Evolutionary conservation across 2,113 vertebrate species (phyloP).

Genomic region (Rhinichthys klamathensis): DNA sequence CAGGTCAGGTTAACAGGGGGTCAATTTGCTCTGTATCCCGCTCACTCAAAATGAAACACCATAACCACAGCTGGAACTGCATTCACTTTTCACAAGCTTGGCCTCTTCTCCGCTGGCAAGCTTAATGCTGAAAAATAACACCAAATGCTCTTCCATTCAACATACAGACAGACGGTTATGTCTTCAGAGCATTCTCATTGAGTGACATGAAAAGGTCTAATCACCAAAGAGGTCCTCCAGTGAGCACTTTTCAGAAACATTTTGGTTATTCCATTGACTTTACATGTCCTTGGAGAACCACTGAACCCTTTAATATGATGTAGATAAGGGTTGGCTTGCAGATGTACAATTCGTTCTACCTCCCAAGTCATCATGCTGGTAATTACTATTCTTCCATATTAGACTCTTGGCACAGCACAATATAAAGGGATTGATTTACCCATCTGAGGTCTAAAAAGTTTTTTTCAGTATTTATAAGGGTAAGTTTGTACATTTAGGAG

Average conservation of each 20-base stretch:
- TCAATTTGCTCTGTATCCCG: background rate
- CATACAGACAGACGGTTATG: slow-evolving; percentile 10
- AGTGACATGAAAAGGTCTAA: slow-evolving; percentile 44
- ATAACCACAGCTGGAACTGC: slow-evolving; percentile 31
- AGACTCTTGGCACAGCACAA: slow-evolving; percentile 18
- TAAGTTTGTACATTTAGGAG: slow-evolving; percentile 2
- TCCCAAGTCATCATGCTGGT: slow-evolving; percentile 29
- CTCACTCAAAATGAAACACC: slow-evolving; percentile 10
- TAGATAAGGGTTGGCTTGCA: slow-evolving; percentile 47
- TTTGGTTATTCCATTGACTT: slow-evolving; percentile 41
- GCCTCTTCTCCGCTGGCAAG: slow-evolving; percentile 23
- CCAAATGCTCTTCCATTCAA: slow-evolving; percentile 31
- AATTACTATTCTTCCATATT: slow-evolving; percentile 42
- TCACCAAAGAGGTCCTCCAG: background rate
- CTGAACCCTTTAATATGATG: slow-evolving; percentile 48
- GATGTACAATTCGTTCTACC: slow-evolving; percentile 46
- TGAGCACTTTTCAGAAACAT: slow-evolving; percentile 32
- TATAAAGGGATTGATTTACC: slow-evolving; percentile 42
- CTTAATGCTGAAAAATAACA: slow-evolving; percentile 41
- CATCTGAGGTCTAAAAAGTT: slow-evolving; percentile 14
- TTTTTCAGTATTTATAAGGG: slow-evolving; percentile 13
- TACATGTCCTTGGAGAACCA: slow-evolving; percentile 43
- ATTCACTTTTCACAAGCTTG: slow-evolving; percentile 39
- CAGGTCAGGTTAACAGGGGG: slow-evolving; percentile 11
- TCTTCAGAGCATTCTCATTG: slow-evolving; percentile 38